Evolutionary conservation across 2,113 vertebrate genomes (phyloP).

Genomic region (Psilopsiagon aymara): DNA sequence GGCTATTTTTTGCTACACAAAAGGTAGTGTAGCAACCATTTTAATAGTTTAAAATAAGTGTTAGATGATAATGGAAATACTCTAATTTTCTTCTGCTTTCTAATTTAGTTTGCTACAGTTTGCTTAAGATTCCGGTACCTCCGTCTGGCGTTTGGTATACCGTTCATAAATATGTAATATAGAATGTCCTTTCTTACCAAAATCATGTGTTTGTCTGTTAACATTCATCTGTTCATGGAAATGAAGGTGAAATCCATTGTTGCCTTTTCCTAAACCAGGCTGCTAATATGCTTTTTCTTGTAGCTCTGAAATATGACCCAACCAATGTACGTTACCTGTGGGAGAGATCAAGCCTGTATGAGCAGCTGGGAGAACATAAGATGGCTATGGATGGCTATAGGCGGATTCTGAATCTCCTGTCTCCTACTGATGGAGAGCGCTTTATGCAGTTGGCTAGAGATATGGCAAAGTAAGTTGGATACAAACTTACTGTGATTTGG

Average conservation of each 20-base stretch:
- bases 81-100: neutral
- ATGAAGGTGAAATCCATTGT: neutral
- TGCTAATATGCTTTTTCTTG: neutral
- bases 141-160: neutral
- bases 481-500: accelerated
- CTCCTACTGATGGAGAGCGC: slow-evolving; percentile 89
- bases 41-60: neutral
- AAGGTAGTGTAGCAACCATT: slow-evolving; percentile 77
- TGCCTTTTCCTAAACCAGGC: neutral
- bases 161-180: neutral
- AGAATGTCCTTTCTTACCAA: neutral
- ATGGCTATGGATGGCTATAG: slow-evolving; percentile 97
- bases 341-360: slow-evolving; percentile 93
- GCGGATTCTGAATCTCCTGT: slow-evolving; percentile 89
- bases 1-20: slow-evolving; percentile 94
- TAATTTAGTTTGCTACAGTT: neutral
- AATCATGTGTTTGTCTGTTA: accelerated
- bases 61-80: neutral
- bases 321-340: slow-evolving; percentile 95
- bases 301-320: slow-evolving; percentile 91
- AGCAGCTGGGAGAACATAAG: slow-evolving; percentile 93
- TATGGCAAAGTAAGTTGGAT: slow-evolving; percentile 90
- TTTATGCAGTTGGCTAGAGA: slow-evolving; percentile 97
- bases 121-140: neutral
- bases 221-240: neutral